phyloP scores from a whole-genome alignment of 2,888 invertebrate species.

The Agrotis puta region DNA sequence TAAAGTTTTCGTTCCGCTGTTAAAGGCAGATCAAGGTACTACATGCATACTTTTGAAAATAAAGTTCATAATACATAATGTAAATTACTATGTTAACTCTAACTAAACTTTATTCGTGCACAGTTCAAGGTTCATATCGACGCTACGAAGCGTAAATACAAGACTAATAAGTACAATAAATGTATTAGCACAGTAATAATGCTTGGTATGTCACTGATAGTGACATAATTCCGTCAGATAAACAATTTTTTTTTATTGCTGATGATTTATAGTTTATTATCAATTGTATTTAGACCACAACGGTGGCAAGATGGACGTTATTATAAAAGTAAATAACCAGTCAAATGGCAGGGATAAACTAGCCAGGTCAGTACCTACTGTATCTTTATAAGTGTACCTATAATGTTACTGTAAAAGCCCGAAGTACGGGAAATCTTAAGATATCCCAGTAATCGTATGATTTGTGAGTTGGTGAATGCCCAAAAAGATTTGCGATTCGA shows the following conservation, averaged over 20 bases:
- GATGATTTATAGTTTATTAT: slow-evolving; percentile 10
- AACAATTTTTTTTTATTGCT: slow-evolving; percentile 2
- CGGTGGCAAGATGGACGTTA: slow-evolving; percentile 81
- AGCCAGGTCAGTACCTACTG: slow-evolving; percentile 82
- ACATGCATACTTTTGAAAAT: background rate
- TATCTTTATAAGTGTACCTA: too few relatives aligned
- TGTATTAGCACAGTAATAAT: slow-evolving; percentile 19
- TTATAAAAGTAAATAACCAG: slow-evolving; percentile 89
- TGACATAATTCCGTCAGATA: slow-evolving; percentile 15
- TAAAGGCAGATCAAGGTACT: background rate
- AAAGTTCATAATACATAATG: background rate
- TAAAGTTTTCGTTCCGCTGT: background rate
- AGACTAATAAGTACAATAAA: background rate
- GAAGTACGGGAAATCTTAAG: too few relatives aligned
- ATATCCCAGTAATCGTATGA: too few relatives aligned
- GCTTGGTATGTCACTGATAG: slow-evolving; percentile 23
- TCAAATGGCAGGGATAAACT: slow-evolving; percentile 90
- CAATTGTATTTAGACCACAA: slow-evolving; percentile 4
- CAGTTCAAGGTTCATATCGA: slow-evolving; percentile 51
- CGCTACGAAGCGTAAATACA: slow-evolving; percentile 26
- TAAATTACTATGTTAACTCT: slow-evolving; percentile 15
- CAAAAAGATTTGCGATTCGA: too few relatives aligned
- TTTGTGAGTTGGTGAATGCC: too few relatives aligned
- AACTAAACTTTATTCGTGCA: slow-evolving; percentile 9
- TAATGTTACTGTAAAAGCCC: too few relatives aligned